Evolutionary conservation across 2,888 invertebrate genomes (phyloP), one percentile per base, ranked within the genome.

Genomic region (Drosophila lutescens): DNA sequence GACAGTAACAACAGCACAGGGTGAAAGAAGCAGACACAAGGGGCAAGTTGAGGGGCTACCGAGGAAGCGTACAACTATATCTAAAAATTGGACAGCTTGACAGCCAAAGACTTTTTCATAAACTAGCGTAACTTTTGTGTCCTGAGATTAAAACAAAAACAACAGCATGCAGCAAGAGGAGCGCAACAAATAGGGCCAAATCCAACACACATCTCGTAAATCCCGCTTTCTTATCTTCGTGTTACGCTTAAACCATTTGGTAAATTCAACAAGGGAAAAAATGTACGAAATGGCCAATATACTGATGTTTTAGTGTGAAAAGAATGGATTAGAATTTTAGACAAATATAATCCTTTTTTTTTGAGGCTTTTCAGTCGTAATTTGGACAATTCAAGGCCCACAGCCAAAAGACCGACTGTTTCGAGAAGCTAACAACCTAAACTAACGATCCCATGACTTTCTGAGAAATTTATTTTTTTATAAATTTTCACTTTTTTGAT

Each of bases 21-120:
- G 17, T 8, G 20, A 3, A 50, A 9, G 34, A 50, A 34, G 50
- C 9, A 20, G 5, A 10, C 34, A 7, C 8, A 20, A 26, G 43
- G 5, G n/a, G 40, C 4, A 26, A 17, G 49, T 6, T 26, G 8
- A 44, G 44, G 40, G 43, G 51, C 59, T 26, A 8, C 23, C n/a
- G 26, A 59, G 43, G 20, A 43, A 43, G 66, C 58, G 76, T 20
- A 41, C 71, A 80, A 80, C 80, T 85, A 79, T 86, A 82, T 86
- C 81, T 81, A 82, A 79, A 86, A 81, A 82, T 81, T 86, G 80
- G 79, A 83, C 86, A 86, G 76, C 78, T 84, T 82, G 84, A 76
- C 78, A 80, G 84, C 70, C 78, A 74, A 86, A 80, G 86, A 85
- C 86, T 85, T 77, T 77, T 79, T 82, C 84, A 82, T 83, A 82